Percentiles rank a stretch among this genome's conserved stretches.
These are phyloP conservation scores for Lithophane ornitopus DNA, from an alignment of 2,888 invertebrate species.

Conservation along the genomic window DNA sequence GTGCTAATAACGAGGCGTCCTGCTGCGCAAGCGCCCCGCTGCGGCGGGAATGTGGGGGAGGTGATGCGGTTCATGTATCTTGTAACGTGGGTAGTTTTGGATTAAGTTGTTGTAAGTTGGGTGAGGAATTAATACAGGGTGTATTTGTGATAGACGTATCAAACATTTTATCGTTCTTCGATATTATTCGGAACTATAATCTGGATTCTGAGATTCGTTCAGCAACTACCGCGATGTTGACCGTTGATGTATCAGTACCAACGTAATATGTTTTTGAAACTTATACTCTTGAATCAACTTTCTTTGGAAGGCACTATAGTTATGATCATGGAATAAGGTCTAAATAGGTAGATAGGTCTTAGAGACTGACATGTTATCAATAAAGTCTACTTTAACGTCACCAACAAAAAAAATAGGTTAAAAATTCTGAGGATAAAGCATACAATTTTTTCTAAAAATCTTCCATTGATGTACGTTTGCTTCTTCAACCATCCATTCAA, in stretches of 20 bases:
- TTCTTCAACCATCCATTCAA: too few relatives aligned
- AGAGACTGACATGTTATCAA: background rate
- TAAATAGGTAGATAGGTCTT: background rate
- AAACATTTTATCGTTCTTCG: background rate
- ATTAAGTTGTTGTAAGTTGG: slow-evolving; percentile 39
- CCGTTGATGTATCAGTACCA: too few relatives aligned
- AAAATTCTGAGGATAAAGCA: too few relatives aligned
- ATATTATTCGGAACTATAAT: background rate
- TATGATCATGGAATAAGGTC: too few relatives aligned
- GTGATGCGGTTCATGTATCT: slow-evolving; percentile 44
- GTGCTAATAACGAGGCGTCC: slow-evolving; percentile 89
- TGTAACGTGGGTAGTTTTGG: slow-evolving; percentile 43
- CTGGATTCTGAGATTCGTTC: background rate
- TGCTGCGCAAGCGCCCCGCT: slow-evolving; percentile 85
- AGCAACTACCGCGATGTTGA: background rate
- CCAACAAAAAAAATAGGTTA: too few relatives aligned
- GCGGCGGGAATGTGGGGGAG: slow-evolving; percentile 78
- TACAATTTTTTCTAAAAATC: too few relatives aligned
- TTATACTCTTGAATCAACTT: too few relatives aligned
- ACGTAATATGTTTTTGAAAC: too few relatives aligned
- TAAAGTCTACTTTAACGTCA: too few relatives aligned
- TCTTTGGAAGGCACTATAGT: too few relatives aligned
- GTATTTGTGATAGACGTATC: slow-evolving; percentile 1
- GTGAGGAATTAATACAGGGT: background rate
- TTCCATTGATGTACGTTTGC: too few relatives aligned